Percentiles rank a stretch among this genome's conserved stretches.
phyloP scores from a whole-genome alignment of 2,888 invertebrate species.

The Cryptus viduatorius region DNA sequence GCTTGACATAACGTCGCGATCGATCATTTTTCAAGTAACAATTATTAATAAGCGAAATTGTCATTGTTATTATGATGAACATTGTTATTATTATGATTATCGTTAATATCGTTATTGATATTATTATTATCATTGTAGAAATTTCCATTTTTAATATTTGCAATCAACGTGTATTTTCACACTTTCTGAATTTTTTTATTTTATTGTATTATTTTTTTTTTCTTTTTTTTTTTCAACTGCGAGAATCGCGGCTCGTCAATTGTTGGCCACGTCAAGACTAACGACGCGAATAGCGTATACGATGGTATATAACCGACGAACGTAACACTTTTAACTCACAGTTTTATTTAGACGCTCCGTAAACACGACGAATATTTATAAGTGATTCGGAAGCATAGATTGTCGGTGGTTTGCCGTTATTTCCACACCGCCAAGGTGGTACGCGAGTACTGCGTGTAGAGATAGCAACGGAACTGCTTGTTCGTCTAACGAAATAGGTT shows the following conservation, averaged over 20 bases:
- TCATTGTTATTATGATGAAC: background rate
- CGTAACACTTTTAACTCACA: conserved; percentile 58
- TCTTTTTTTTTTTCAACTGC: conserved; percentile 9
- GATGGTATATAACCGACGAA: background rate
- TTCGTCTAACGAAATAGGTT: conserved; percentile 19
- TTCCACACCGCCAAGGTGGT: conserved; percentile 49
- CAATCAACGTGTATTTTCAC: background rate
- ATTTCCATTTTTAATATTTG: too few relatives aligned
- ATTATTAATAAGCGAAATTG: background rate
- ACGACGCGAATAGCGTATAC: conserved; percentile 17
- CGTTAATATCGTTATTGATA: background rate
- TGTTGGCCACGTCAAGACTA: conserved; percentile 23
- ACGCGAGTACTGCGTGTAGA: background rate
- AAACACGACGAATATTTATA: conserved; percentile 66
- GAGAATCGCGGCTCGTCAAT: conserved; percentile 19
- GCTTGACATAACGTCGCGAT: background rate
- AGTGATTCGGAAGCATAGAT: conserved; percentile 59
- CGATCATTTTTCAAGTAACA: background rate
- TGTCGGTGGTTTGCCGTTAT: conserved; percentile 47
- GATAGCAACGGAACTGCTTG: conserved; percentile 18
- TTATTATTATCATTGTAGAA: background rate
- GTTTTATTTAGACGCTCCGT: conserved; percentile 63
- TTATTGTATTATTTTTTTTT: conserved; percentile 22
- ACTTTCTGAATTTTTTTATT: conserved; percentile 21
- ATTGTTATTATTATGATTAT: background rate